Evolutionary conservation across 2,113 vertebrate species (phyloP).

Genomic region (Pachycephala philippinensis): DNA sequence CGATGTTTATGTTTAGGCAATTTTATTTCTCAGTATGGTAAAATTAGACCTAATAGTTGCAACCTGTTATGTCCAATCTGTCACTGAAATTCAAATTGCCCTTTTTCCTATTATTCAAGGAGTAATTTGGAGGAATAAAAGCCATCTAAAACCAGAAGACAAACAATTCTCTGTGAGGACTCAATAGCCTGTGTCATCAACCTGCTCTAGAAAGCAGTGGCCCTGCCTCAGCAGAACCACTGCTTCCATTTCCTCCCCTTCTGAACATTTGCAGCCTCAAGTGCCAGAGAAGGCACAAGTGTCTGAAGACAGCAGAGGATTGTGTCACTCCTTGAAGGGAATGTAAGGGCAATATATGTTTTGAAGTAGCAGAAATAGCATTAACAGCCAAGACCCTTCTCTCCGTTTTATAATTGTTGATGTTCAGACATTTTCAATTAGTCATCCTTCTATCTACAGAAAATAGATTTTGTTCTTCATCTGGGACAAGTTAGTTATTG

Average conservation of each 20-base stretch:
- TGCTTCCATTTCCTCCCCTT: neutral
- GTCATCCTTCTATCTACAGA: neutral
- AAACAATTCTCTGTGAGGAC: constrained; percentile 75
- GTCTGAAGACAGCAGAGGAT: neutral
- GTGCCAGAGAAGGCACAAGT: neutral
- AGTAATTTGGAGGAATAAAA: constrained; percentile 82
- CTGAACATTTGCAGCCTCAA: neutral
- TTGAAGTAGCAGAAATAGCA: neutral
- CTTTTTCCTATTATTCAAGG: constrained; percentile 84
- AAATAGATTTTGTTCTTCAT: neutral
- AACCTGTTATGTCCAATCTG: constrained; percentile 86
- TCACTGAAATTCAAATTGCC: constrained; percentile 84
- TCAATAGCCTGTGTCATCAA: constrained; percentile 75
- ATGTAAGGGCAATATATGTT: neutral
- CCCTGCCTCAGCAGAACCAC: constrained; percentile 14
- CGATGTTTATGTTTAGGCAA: constrained; percentile 87
- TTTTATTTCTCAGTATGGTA: constrained; percentile 87
- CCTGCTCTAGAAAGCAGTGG: constrained; percentile 29
- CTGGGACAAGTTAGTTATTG: constrained; percentile 12
- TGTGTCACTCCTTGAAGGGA: neutral
- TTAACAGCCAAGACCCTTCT: neutral
- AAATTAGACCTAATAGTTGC: constrained; percentile 86
- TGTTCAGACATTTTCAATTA: constrained; percentile 35
- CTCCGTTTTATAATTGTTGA: neutral
- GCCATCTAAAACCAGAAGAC: constrained; percentile 77